phyloP scores from a whole-genome alignment of 2,888 invertebrate genomes.

The Nymphalis c-album region DNA sequence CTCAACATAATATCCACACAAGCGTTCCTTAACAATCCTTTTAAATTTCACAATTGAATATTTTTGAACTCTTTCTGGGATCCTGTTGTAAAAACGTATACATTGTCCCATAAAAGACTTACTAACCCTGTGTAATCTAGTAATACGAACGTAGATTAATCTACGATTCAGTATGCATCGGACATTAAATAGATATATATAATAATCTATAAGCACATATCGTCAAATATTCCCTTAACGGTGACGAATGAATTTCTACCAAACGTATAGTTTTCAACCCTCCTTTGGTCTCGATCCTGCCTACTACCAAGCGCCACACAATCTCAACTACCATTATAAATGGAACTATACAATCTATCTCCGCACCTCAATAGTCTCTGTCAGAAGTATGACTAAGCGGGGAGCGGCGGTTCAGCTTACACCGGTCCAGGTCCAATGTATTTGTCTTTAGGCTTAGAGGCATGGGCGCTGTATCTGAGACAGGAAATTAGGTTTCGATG shows the following conservation, averaged over 20 bases:
- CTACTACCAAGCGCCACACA: conserved; percentile 13
- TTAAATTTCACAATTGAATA: too few relatives aligned
- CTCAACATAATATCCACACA: too few relatives aligned
- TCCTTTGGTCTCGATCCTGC: conserved; percentile 38
- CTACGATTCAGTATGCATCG: too few relatives aligned
- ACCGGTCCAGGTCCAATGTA: conserved; percentile 57
- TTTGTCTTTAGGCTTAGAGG: conserved; percentile 76
- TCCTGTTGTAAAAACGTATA: too few relatives aligned
- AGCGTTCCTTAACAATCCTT: too few relatives aligned
- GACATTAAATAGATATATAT: background rate
- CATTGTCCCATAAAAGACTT: too few relatives aligned
- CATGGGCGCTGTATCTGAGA: conserved; percentile 70
- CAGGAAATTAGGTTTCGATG: conserved; percentile 81
- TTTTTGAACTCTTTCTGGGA: too few relatives aligned
- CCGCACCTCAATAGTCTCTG: conserved; percentile 29
- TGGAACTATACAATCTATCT: conserved; percentile 35
- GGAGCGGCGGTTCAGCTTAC: conserved; percentile 45
- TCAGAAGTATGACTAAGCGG: conserved; percentile 19
- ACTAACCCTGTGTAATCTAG: too few relatives aligned
- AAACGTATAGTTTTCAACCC: conserved; percentile 38
- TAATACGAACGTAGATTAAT: too few relatives aligned
- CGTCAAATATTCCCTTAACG: conserved; percentile 27
- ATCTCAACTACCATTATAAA: conserved; percentile 21
- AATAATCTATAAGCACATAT: background rate
- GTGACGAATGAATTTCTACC: conserved; percentile 28